Evolutionary conservation across 1,140 invertebrate genomes (phyloP), one percentile per base, ranked within the genome.

Genomic region (Agraylea sexmaculata): DNA sequence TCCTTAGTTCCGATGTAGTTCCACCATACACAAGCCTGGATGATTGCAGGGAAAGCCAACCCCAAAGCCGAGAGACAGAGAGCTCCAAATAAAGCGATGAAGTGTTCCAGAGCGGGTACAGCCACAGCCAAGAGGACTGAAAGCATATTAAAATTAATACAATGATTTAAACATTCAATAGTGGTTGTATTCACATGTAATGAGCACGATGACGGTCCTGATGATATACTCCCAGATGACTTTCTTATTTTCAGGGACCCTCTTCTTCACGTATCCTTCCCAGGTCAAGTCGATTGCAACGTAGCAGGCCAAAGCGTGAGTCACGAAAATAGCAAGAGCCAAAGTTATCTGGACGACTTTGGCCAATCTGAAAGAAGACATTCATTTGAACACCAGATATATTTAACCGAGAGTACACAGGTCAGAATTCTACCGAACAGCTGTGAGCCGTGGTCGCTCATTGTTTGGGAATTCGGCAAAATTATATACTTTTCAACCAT

Each of bases 211-310:
- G 29, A 51, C 19, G 10, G 63, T 67, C 32, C 64, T 51, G 17
- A 63, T 30, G 3, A 60, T 4, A 45, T 64, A 67, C 37, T 67
- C 64, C 62, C 62, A 67, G 8, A 60, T 4, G 4, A 57, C 43
- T 12, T 53, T 50, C 12, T 56, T 52, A 53, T 46, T 58, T 42
- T 59, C 56, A 5, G 54, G 37, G 3, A 59, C 42, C 7, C 11
- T 27, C 15, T 25, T 16, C n/a, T 16, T 20, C 38, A 67, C 53
- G 56, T 67, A 65, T 37, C 60, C 59, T 42, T 60, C 63, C 87
- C 87, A 92, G 3, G 80, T 64, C 42, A 93, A 91, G 46, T 86
- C 82, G 42, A 92, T 77, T 1, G 88, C 85, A 0, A 94, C 87
- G 58, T 91, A 95, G 53, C 86, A 80, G 48, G 90, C 87, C 12